These are phyloP conservation scores for Magallana nippona DNA, from an alignment of 2,888 invertebrate genomes.

Conservation along the genomic window DNA sequence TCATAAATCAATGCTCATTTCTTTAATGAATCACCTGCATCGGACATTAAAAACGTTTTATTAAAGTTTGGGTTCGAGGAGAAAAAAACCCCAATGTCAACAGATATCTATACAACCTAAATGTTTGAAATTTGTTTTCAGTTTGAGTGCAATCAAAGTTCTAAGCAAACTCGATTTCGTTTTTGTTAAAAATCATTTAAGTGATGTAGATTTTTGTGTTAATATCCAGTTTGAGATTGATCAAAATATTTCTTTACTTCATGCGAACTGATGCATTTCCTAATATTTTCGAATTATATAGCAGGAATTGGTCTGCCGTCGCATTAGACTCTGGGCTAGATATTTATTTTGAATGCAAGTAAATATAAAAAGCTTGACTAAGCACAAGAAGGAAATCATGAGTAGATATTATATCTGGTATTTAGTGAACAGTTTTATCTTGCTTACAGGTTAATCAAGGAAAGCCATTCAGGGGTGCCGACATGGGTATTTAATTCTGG, in stretches of 20 bases:
- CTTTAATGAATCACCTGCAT: too few relatives aligned
- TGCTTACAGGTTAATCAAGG: neutral
- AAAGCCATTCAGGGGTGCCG: neutral
- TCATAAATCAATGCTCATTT: too few relatives aligned
- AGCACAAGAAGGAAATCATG: constrained; percentile 1
- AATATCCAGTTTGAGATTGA: neutral
- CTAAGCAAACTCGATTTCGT: too few relatives aligned
- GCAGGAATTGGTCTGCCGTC: neutral
- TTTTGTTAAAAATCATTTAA: neutral
- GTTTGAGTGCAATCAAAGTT: too few relatives aligned
- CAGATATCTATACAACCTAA: too few relatives aligned
- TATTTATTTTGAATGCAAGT: constrained; percentile 23
- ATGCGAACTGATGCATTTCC: neutral
- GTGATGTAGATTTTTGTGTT: neutral
- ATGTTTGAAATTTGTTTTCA: too few relatives aligned
- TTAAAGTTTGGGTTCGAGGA: too few relatives aligned
- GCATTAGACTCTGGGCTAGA: constrained; percentile 14
- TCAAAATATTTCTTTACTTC: neutral
- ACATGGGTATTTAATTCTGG: neutral
- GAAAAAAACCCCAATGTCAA: too few relatives aligned
- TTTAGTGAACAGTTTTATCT: neutral
- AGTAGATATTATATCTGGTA: constrained; percentile 4
- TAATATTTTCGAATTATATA: neutral
- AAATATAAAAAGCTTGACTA: neutral
- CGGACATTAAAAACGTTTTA: too few relatives aligned